Evolutionary conservation across 2,888 invertebrate genomes (phyloP), one percentile per base, ranked within the genome.

Genomic region (Leistus spinibarbis): DNA sequence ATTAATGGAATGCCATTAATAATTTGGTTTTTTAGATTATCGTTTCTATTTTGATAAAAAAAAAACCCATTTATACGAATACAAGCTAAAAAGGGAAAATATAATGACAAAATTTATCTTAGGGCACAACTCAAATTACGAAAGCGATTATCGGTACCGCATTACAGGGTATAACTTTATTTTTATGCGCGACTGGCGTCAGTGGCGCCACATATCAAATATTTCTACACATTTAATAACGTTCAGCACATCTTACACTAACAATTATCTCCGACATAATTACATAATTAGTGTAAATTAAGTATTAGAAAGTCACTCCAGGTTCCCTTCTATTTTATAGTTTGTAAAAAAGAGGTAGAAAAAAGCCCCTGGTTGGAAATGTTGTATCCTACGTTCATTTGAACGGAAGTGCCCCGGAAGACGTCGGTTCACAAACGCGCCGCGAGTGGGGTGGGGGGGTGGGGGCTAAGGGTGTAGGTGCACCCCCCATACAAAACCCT

Each of bases 401-500:
- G 40, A 82, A 81, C 81, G 81, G 80, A 79, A 76, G 78, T 78
- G 74, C 66, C 71, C 69, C 78, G 77, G 79, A 80, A 79, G 80
- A 79, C 78, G 80, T 81, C 79, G 79, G 78, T 40, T 40, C 40
- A 40, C 40, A 40, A 40, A 80, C 80, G 79, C 17, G 56, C 20
- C 20, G 72, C 60, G 3, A 60, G 40, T 56, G 65, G 27, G 54
- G 66, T 27, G 40, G 56, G 27, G 53, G 64, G 19, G 54, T 40
- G 27, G 27, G n/a, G 69, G 64, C 78, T 78, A 77, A 77, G 78
- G 77, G 79, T 82, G 80, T 81, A 82, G 82, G 84, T 84, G 86
- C 84, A 85, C 40, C 40, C 24, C 24, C 24, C 40, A 40, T 7
- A 40, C 83, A 82, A 85, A 85, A 85, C 84, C 84, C 83, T 22